A percentile compares a stretch with the other conserved stretches of the same genome.
These are phyloP conservation scores for Conchocele bisecta DNA, from an alignment of 2,888 invertebrate genomes.

Conservation along the genomic window DNA sequence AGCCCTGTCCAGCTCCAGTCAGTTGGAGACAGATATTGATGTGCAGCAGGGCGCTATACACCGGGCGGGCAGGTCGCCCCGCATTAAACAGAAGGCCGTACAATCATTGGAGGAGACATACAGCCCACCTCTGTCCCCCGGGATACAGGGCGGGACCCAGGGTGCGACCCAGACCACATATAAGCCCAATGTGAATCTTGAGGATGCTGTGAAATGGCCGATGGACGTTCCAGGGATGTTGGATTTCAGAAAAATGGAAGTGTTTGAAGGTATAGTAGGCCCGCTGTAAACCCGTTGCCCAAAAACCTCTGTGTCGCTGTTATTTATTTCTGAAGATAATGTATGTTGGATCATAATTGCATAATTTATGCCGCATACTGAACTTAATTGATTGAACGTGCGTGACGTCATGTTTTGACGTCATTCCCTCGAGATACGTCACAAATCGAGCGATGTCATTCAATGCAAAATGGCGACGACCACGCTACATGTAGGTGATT, in stretches of 20 bases:
- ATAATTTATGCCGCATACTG: too few relatives aligned
- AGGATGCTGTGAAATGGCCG: conserved; percentile 88
- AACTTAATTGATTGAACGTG: too few relatives aligned
- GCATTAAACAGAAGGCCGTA: conserved; percentile 23
- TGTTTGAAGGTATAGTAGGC: conserved; percentile 97
- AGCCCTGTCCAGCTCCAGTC: too few relatives aligned
- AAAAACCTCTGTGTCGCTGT: too few relatives aligned
- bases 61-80: conserved; percentile 27
- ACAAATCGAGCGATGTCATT: too few relatives aligned
- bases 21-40: conserved; percentile 70
- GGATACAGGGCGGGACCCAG: conserved; percentile 1
- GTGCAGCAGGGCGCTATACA: conserved; percentile 28
- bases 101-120: conserved; percentile 29
- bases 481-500: too few relatives aligned
- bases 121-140: conserved; percentile 13
- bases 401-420: too few relatives aligned
- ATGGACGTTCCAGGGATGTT: conserved; percentile 93
- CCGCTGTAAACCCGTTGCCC: too few relatives aligned
- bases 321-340: too few relatives aligned
- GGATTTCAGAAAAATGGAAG: conserved; percentile 93
- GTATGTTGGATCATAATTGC: too few relatives aligned
- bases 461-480: too few relatives aligned
- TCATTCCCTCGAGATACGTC: too few relatives aligned
- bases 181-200: conserved; percentile 84
- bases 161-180: conserved; percentile 19